Conservation (phyloP, 1,140 invertebrate genomes). For the Drosophila burlai region DNA sequence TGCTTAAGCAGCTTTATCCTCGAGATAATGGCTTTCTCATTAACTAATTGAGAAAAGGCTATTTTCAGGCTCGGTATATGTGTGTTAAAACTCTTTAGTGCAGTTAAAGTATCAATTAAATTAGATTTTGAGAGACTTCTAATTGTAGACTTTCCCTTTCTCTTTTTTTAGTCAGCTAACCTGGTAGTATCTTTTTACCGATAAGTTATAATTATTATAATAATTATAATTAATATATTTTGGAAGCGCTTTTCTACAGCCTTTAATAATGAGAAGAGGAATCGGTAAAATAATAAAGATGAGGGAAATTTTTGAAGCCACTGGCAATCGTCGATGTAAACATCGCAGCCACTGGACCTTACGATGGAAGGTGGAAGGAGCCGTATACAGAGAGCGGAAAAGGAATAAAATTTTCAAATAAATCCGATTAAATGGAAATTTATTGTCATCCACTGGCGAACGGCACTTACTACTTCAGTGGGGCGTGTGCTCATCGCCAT, state of each 20-base stretch:
- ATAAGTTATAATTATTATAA: no score
- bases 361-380: conserved; percentile 3
- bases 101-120: background rate
- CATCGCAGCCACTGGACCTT: conserved; percentile 50
- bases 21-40: conserved; percentile 61
- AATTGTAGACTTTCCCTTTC: no score
- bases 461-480: conserved; percentile 81
- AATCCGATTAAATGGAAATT: conserved; percentile 84
- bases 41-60: conserved; percentile 27
- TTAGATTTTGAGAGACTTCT: background rate
- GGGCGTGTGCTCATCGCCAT: conserved; percentile 74
- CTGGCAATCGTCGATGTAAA: conserved; percentile 58
- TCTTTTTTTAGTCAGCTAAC: background rate
- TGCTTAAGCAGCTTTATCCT: conserved; percentile 22
- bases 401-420: conserved; percentile 83
- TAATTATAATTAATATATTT: background rate
- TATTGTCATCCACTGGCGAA: conserved; percentile 83
- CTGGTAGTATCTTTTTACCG: background rate
- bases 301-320: conserved; percentile 46
- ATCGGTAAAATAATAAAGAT: conserved; percentile 70
- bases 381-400: conserved; percentile 26
- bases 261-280: conserved; percentile 26
- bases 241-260: conserved; percentile 7
- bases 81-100: background rate
- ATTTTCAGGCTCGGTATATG: background rate